These are phyloP conservation scores for Oligia latruncula DNA, from an alignment of 2,888 invertebrate species.

Conservation along the genomic window DNA sequence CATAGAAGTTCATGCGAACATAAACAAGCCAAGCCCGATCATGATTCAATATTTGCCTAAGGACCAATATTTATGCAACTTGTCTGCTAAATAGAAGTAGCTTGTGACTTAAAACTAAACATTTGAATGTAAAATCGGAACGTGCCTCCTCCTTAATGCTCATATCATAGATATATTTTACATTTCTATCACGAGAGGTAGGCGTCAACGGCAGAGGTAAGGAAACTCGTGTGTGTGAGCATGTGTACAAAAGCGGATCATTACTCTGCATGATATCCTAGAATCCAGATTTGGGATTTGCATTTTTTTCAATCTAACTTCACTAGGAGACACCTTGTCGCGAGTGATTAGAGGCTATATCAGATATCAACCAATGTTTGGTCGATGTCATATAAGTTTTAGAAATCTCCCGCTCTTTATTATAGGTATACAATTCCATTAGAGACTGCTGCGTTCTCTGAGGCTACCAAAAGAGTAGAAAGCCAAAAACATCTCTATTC, in stretches of 20 bases:
- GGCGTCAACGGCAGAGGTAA: background rate
- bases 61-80: conserved; percentile 32
- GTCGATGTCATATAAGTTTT: background rate
- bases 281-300: conserved; percentile 1
- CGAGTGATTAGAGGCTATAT: background rate
- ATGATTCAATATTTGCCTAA: conserved; percentile 62
- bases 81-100: conserved; percentile 37
- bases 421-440: background rate
- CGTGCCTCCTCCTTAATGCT: background rate
- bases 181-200: background rate
- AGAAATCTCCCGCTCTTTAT: background rate
- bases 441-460: background rate
- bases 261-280: background rate
- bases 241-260: background rate
- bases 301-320: conserved; percentile 16
- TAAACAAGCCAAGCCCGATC: conserved; percentile 49
- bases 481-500: background rate
- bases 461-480: background rate
- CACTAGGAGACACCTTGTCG: background rate
- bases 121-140: conserved; percentile 15
- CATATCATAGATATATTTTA: too few relatives aligned
- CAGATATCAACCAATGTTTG: background rate
- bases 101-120: conserved; percentile 5
- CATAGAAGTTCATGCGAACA: conserved; percentile 43
- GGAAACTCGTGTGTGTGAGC: too few relatives aligned